Conservation (phyloP, 2,113 vertebrate species). For the Poicephalus gulielmi region DNA sequence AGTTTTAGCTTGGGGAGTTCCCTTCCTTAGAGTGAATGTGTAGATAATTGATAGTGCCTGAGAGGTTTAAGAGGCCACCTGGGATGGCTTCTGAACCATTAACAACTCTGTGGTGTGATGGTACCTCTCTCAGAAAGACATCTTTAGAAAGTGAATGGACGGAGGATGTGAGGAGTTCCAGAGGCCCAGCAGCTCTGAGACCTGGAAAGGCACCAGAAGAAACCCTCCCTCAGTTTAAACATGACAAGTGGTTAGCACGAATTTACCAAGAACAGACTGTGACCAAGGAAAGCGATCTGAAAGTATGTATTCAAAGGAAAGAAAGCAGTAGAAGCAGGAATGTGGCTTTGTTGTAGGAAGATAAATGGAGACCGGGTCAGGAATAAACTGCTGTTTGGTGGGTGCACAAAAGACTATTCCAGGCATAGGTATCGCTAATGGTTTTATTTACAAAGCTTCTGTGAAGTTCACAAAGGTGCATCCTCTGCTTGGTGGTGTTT, state of each 20-base stretch:
- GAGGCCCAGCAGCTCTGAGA: background rate
- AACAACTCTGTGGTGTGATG: background rate
- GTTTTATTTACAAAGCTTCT: background rate
- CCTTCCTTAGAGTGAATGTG: too few relatives aligned
- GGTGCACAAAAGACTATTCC: background rate
- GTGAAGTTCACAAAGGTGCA: background rate
- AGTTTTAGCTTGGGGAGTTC: background rate
- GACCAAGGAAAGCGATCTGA: background rate
- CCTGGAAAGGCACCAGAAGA: background rate
- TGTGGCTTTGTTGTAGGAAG: background rate
- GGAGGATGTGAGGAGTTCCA: background rate
- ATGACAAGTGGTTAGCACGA: background rate
- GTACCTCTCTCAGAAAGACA: background rate
- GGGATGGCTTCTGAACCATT: background rate
- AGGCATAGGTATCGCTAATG: accelerated
- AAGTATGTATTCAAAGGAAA: background rate
- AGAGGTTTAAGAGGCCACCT: background rate
- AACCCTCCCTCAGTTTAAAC: background rate
- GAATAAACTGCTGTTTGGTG: background rate
- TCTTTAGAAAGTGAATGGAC: too few relatives aligned
- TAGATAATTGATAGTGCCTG: background rate
- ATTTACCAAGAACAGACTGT: background rate
- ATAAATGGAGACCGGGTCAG: background rate
- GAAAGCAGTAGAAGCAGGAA: background rate
- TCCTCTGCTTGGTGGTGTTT: background rate